A percentile compares a stretch with the other conserved stretches of the same genome.
Conservation (phyloP, 2,113 vertebrate species). For the Thunnus maccoyii region DNA sequence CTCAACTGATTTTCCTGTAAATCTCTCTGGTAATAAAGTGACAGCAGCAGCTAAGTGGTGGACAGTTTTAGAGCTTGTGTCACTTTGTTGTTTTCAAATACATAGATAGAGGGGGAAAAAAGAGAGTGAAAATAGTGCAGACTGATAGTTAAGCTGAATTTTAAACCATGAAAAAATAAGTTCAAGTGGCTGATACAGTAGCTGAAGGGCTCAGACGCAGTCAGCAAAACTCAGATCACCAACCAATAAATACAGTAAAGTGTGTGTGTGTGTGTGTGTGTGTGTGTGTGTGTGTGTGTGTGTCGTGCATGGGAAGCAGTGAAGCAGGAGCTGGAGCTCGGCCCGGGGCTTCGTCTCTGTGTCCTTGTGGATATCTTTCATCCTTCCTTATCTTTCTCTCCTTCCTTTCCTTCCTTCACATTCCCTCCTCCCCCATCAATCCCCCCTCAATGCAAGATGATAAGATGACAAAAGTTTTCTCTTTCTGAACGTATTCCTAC, state of each 20-base stretch:
- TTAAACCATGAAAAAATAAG: background rate
- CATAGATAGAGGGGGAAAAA: background rate
- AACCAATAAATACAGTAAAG: constrained; percentile 1
- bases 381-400: constrained; percentile 24
- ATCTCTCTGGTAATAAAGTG: too few species aligned
- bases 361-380: constrained; percentile 53
- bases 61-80: too few species aligned
- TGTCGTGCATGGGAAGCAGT: background rate
- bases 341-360: constrained; percentile 27
- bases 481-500: background rate
- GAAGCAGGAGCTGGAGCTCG: background rate
- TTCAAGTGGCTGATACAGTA: background rate
- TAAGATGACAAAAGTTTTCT: background rate
- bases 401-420: background rate
- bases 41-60: too few species aligned
- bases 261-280: constrained; percentile 20
- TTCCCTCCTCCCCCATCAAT: background rate
- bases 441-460: background rate
- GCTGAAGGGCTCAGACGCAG: constrained; percentile 20
- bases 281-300: constrained; percentile 28
- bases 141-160: background rate
- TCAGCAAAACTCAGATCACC: constrained; percentile 30
- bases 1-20: too few species aligned
- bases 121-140: background rate
- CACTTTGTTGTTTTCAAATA: too few species aligned